Evolutionary conservation across 2,113 vertebrate species (phyloP).

Genomic region (Dipodomys ordii): DNA sequence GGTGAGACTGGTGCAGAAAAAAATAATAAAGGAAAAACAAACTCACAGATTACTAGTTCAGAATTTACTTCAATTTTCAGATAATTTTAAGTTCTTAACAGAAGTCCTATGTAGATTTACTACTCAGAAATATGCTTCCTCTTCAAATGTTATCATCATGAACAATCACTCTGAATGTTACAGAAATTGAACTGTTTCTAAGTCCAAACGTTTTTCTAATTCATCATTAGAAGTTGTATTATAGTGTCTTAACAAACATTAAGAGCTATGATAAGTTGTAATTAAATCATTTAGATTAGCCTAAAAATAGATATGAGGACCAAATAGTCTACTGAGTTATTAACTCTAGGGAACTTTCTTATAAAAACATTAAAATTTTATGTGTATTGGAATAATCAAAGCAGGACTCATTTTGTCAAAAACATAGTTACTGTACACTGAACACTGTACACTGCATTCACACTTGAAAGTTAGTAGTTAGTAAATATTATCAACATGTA

Average conservation of each 20-base stretch:
- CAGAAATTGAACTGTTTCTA: constrained; percentile 4
- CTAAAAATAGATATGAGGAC: background rate
- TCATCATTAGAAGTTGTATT: background rate
- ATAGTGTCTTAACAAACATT: background rate
- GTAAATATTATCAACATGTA: background rate
- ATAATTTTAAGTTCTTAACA: constrained; percentile 1
- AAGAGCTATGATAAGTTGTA: too few relatives aligned
- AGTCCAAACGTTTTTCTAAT: background rate
- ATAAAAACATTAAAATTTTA: background rate
- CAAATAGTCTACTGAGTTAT: background rate
- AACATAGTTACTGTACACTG: background rate
- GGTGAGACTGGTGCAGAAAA: background rate
- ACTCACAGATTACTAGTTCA: constrained; percentile 3
- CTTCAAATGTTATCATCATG: constrained; percentile 1
- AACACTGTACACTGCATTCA: background rate
- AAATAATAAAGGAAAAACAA: background rate
- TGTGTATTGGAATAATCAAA: constrained; percentile 28
- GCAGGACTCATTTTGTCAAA: background rate
- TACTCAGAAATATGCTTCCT: background rate
- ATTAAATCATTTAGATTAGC: constrained; percentile 27
- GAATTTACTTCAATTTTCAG: constrained; percentile 21
- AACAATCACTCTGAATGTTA: background rate
- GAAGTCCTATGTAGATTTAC: background rate
- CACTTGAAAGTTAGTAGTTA: constrained; percentile 8
- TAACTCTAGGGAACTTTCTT: background rate